Conservation (phyloP, 2,113 vertebrate species). For the Zonotrichia leucophrys region DNA sequence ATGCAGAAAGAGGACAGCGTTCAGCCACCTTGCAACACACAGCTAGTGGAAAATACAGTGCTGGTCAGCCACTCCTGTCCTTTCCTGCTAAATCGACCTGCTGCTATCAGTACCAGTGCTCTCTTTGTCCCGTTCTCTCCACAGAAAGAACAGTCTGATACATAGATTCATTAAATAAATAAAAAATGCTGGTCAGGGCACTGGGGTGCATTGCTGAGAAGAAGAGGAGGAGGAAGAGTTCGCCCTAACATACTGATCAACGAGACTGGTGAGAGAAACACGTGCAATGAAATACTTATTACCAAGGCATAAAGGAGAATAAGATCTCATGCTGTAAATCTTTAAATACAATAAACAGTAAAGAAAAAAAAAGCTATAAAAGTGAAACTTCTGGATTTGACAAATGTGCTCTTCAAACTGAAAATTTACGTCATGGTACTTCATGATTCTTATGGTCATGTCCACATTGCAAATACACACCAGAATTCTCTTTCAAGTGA, state of each 20-base stretch:
- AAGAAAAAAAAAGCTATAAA: neutral
- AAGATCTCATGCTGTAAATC: neutral
- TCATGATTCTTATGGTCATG: neutral
- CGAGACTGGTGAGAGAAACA: neutral
- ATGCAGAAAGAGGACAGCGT: neutral
- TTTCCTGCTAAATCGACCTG: neutral
- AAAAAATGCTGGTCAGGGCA: neutral
- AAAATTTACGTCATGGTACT: neutral
- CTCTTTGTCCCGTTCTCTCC: neutral
- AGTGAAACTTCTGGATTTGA: neutral
- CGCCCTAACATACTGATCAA: neutral
- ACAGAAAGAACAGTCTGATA: neutral
- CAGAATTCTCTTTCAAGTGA: neutral
- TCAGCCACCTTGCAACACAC: neutral
- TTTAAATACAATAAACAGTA: neutral
- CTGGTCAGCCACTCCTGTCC: neutral
- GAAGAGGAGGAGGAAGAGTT: neutral
- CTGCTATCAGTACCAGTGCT: neutral
- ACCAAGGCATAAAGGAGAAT: neutral
- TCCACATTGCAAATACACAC: neutral
- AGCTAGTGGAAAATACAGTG: neutral
- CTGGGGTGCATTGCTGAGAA: neutral
- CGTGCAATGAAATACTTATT: neutral
- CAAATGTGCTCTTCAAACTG: neutral
- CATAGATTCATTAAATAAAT: neutral